Evolutionary conservation across 2,113 vertebrate species (phyloP).

Genomic region (Sialia sialis): DNA sequence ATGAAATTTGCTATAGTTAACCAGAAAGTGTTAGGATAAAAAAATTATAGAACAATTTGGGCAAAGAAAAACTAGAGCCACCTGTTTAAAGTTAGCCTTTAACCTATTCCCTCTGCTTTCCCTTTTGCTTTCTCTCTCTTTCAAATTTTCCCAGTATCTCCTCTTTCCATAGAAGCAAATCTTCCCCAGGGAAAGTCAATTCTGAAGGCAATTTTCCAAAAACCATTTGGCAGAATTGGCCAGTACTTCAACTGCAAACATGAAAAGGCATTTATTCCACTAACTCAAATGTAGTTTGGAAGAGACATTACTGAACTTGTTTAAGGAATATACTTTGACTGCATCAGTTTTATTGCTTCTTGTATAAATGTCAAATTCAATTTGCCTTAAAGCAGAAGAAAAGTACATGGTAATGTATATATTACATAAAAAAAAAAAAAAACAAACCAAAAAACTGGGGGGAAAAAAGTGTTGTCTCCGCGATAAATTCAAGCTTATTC

Average conservation of each 20-base stretch:
- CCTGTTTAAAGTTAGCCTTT: conserved; percentile 62
- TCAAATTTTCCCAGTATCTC: conserved; percentile 58
- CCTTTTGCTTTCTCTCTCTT: conserved; percentile 45
- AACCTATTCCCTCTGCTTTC: conserved; percentile 54
- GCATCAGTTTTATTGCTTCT: conserved; percentile 67
- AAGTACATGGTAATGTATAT: conserved; percentile 38
- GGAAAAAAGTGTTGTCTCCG: neutral
- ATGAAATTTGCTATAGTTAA: conserved; percentile 50
- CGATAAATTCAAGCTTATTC: neutral
- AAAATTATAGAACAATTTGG: conserved; percentile 46
- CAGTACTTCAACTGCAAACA: conserved; percentile 53
- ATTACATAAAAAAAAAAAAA: conserved; percentile 26
- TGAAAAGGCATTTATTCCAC: conserved; percentile 75
- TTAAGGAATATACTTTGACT: conserved; percentile 69
- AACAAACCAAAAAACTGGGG: neutral
- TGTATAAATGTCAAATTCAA: conserved; percentile 66
- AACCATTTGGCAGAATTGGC: conserved; percentile 71
- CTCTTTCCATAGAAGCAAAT: conserved; percentile 66
- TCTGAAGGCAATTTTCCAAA: conserved; percentile 75
- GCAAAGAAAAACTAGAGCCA: conserved; percentile 62
- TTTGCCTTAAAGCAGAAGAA: conserved; percentile 55
- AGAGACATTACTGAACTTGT: conserved; percentile 70
- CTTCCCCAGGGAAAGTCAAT: conserved; percentile 69
- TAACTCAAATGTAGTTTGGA: conserved; percentile 68
- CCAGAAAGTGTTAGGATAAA: conserved; percentile 33